Evolutionary conservation across 2,113 vertebrate genomes (phyloP), one percentile per base, ranked within the genome.

Genomic region (Carassius auratus): DNA sequence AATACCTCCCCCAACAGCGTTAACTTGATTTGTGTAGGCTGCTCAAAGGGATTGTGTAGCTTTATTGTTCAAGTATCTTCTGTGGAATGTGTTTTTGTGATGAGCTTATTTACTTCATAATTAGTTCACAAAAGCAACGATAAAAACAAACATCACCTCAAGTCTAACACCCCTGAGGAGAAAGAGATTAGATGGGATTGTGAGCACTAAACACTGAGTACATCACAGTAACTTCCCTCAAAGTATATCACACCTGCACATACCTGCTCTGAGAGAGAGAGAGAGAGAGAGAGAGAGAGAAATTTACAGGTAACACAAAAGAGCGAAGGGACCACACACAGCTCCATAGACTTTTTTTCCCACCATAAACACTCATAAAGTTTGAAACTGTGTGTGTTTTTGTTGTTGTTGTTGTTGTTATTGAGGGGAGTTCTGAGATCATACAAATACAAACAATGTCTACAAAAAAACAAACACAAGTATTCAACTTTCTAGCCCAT

Each of bases 121-220:
- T 21, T 23, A 80, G 76, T 71, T 80, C 61, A 85, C 81, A 86
- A 66, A 77, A 42, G 81, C 81, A 42, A 69, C 3, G n/a, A 48
- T 23, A 19, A 81, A 33, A 45, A 75, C 85, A 75, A 36, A 62
- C 68, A 86, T 42, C 45, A 57, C 8, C 76, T 80, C 77, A 74
- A 6, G 48, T 13, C 68, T 62, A 17, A 78, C 38, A 57, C 7
- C 77, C 79, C 59, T 55, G n/a, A 48, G 52, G 59, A 59, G 71
- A 66, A 66, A 79, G 45, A 85, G 61, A 87, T 81, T 85, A 90
- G 86, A 90, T 23, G 8, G 62, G 57, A 17, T 36, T 76, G 81
- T 61, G 50, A 23, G 26, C n/a, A 26, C 50, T 36, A 59, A 30
- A 30, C 14, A 87, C 19, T 48, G 59, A 81, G 66, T 81, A 26